Conservation (phyloP, 2,797 vertebrate genomes). For the Graptemys geographica region DNA sequence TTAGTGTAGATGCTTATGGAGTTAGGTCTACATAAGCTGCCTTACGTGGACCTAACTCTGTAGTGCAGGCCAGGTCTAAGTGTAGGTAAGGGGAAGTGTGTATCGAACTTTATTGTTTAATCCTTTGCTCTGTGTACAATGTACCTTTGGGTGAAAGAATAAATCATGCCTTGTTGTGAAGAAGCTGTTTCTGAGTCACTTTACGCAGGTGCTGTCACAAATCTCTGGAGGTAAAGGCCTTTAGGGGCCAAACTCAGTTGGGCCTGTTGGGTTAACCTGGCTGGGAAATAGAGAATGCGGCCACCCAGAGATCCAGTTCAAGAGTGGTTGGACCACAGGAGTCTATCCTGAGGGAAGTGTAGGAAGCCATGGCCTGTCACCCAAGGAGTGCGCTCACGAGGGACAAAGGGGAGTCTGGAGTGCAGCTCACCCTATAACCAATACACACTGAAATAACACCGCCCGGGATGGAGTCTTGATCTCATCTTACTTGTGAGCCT, state of each 20-base stretch:
- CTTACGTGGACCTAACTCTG: neutral
- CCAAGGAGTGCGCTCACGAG: neutral
- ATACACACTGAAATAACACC: neutral
- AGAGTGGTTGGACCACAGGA: neutral
- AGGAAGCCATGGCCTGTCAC: neutral
- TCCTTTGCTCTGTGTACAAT: neutral
- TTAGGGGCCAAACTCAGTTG: neutral
- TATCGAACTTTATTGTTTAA: neutral
- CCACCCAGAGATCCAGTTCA: neutral
- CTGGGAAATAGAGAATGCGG: neutral
- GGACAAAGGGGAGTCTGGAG: neutral
- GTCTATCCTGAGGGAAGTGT: neutral
- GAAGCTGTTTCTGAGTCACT: neutral
- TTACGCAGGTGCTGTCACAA: neutral
- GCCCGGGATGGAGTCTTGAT: neutral
- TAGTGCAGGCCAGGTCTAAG: neutral
- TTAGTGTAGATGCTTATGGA: neutral
- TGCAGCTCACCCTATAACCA: neutral
- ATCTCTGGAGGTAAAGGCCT: neutral
- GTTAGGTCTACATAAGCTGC: neutral
- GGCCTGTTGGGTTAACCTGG: neutral
- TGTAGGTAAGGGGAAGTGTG: neutral
- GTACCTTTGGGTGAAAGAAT: neutral
- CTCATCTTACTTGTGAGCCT: neutral
- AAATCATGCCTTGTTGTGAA: neutral